phyloP scores from a whole-genome alignment of 2,888 invertebrate genomes.

The Lepas anatifera region DNA sequence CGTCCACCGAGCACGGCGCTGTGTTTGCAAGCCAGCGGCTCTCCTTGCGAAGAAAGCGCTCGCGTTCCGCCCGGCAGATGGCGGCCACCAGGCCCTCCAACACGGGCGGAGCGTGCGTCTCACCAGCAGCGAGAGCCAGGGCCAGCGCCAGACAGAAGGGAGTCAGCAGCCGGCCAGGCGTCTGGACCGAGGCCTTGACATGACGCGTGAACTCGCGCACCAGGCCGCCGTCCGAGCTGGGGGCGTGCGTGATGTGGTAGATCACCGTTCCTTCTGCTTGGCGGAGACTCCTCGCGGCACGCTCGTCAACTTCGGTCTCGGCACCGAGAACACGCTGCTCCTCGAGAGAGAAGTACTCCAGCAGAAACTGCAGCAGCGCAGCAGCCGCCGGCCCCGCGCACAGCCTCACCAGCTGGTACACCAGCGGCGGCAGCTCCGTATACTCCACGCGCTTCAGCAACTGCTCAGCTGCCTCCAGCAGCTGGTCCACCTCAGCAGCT shows the following conservation, averaged over 20 bases:
- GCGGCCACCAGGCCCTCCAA: constrained; percentile 6
- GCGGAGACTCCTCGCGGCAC: background rate
- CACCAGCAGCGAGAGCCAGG: constrained; percentile 22
- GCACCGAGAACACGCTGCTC: background rate
- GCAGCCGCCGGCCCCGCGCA: background rate
- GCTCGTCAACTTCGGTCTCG: too few species aligned
- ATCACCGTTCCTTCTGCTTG: constrained; percentile 24
- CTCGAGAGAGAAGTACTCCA: background rate
- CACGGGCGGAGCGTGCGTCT: constrained; percentile 21
- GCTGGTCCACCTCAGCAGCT: background rate
- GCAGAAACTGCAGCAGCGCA: background rate
- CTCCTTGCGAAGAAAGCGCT: background rate
- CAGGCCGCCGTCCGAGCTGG: constrained; percentile 20
- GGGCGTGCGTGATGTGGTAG: constrained; percentile 23
- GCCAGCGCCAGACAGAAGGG: constrained; percentile 23
- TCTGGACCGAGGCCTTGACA: constrained; percentile 19
- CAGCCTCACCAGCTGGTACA: constrained; percentile 5
- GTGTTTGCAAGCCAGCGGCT: background rate
- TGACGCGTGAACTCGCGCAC: constrained; percentile 22
- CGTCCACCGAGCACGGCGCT: background rate
- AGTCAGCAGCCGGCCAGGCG: constrained; percentile 19
- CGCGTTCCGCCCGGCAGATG: background rate
- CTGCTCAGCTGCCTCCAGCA: background rate
- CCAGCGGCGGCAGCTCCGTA: background rate
- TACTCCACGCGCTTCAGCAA: background rate